Conservation (phyloP, 2,797 vertebrate species). For the Pangasius djambal region DNA sequence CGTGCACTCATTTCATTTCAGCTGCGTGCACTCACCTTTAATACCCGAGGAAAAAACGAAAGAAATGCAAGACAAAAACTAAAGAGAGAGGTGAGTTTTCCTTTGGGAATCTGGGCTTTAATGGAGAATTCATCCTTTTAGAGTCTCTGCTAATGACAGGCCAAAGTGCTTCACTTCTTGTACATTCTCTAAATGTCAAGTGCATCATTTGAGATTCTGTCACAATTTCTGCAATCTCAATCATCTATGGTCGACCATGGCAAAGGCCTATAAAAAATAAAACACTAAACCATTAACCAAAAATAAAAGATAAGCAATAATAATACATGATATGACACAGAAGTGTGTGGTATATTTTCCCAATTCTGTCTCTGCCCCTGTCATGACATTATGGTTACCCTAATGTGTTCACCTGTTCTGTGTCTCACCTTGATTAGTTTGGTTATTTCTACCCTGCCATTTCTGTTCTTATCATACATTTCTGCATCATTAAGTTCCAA, state of each 20-base stretch:
- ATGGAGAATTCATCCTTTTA: not conserved
- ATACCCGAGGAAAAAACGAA: not conserved
- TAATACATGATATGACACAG: not conserved
- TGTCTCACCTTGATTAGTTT: not conserved
- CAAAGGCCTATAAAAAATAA: not conserved
- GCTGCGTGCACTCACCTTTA: not conserved
- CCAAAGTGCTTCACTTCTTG: not conserved
- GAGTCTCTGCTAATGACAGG: not conserved
- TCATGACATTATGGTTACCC: not conserved
- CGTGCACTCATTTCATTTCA: not conserved
- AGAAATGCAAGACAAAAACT: not conserved
- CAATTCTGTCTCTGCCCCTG: not conserved
- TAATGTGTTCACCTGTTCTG: not conserved
- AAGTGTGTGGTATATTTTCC: not conserved
- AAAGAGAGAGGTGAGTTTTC: not conserved
- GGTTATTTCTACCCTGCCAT: not conserved
- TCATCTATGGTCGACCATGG: no score
- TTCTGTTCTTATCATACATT: not conserved
- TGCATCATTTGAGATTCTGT: not conserved
- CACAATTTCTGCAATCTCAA: not conserved
- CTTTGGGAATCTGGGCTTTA: not conserved
- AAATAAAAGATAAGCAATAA: not conserved
- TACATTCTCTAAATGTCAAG: slow-evolving; percentile 9
- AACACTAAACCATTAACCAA: not conserved
- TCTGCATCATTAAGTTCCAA: not conserved